A percentile compares a stretch with the other conserved stretches of the same genome.
These are phyloP conservation scores for Etheostoma spectabile DNA, from an alignment of 2,113 vertebrate species.

Conservation along the genomic window DNA sequence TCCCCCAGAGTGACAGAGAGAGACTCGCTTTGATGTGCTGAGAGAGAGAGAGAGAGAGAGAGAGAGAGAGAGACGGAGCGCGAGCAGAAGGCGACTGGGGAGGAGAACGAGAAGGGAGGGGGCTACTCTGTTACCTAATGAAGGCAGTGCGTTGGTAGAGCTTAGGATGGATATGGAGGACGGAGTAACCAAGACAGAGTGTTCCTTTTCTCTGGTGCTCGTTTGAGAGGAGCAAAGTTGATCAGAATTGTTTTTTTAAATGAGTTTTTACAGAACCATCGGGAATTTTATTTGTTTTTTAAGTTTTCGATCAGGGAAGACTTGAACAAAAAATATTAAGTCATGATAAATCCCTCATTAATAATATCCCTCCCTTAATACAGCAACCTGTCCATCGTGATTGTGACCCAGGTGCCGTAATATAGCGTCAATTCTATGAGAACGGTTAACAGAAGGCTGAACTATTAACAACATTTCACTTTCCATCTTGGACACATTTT, in stretches of 20 bases:
- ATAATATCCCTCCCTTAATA: not conserved
- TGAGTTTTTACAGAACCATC: not conserved
- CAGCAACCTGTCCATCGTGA: too few relatives aligned
- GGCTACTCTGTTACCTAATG: conserved; percentile 72
- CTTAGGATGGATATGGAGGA: conserved; percentile 58
- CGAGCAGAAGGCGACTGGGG: conserved; percentile 63
- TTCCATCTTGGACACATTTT: too few relatives aligned
- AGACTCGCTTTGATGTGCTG: conserved; percentile 75
- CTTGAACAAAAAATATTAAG: not conserved
- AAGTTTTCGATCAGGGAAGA: not conserved
- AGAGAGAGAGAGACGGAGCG: conserved; percentile 26
- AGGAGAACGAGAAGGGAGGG: conserved; percentile 39
- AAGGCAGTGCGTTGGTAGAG: conserved; percentile 69
- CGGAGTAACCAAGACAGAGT: conserved; percentile 37
- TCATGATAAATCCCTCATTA: not conserved
- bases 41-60: conserved; percentile 36
- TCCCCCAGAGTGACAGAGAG: conserved; percentile 77
- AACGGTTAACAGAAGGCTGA: too few relatives aligned
- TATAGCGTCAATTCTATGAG: too few relatives aligned
- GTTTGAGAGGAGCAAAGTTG: not conserved
- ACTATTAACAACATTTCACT: too few relatives aligned
- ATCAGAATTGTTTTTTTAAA: not conserved
- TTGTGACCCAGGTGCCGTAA: too few relatives aligned
- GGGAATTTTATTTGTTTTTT: not conserved
- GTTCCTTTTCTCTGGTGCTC: not conserved